phyloP scores from a whole-genome alignment of 1,140 invertebrate genomes.

The Andricus grossulariae region DNA sequence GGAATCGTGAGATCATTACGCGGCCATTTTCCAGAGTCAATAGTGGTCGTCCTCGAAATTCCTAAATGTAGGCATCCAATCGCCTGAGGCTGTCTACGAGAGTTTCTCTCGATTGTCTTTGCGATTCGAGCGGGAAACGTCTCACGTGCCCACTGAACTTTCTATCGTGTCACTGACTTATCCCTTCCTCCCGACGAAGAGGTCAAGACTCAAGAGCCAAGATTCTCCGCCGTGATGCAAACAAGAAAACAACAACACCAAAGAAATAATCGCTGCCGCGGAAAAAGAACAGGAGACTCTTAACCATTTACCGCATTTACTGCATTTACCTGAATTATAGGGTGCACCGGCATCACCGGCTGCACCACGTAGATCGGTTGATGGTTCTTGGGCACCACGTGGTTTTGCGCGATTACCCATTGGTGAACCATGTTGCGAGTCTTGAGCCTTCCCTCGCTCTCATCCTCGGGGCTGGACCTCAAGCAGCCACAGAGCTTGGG shows the following conservation, averaged over 20 bases:
- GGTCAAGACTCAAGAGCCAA: constrained; percentile 51
- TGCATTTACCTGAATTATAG: constrained; percentile 68
- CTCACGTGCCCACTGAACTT: constrained; percentile 57
- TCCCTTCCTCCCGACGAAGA: constrained; percentile 48
- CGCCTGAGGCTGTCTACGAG: constrained; percentile 45
- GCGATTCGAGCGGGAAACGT: constrained; percentile 38
- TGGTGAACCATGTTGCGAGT: constrained; percentile 73
- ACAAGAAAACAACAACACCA: background rate
- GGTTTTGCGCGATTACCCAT: constrained; percentile 71
- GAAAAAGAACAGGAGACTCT: too few species aligned
- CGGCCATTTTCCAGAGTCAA: constrained; percentile 24
- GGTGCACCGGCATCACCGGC: constrained; percentile 68
- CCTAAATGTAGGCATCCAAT: constrained; percentile 58
- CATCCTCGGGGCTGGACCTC: constrained; percentile 49
- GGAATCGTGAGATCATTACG: constrained; percentile 21
- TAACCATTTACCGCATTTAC: too few species aligned
- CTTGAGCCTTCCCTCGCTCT: constrained; percentile 64
- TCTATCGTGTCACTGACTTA: constrained; percentile 67
- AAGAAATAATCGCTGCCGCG: background rate
- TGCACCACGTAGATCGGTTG: constrained; percentile 71
- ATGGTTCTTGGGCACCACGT: constrained; percentile 63
- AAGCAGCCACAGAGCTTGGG: constrained; percentile 71
- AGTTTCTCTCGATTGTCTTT: constrained; percentile 51
- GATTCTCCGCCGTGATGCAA: constrained; percentile 23
- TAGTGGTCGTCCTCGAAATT: constrained; percentile 57